Evolutionary conservation across 2,113 vertebrate genomes (phyloP), one percentile per base, ranked within the genome.

Genomic region (Rhynchomys soricoides): DNA sequence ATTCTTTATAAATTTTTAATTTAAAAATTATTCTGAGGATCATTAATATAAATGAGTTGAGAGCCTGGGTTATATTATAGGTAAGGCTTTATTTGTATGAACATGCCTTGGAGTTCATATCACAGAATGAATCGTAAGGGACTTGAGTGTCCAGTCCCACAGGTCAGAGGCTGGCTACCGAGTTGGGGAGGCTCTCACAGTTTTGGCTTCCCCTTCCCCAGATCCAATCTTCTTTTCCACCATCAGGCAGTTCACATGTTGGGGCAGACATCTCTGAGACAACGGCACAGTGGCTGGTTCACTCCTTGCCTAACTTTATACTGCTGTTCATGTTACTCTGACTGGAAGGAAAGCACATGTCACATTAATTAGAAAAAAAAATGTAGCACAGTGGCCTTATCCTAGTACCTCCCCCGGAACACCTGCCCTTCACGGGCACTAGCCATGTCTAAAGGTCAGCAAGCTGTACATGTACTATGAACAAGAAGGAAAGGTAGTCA

Each of bases 401-500:
- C 29, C 70, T 12, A 52, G 22, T 68, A n/a, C 1, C 1, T 24
- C 48, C 11, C 5, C 12, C 24, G 12, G 12, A 87, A n/a, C 34
- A 22, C 22, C 48, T 52, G 34, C 5, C 22, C 34, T 87, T 52
- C 86, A 71, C 26, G 48, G 34, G 12, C 12, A 66, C 29, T 12
- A 71, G 11, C 13, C 86, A 19, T 16, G 34, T 22, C n/a, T 26
- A 87, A 71, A 71, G 66, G 22, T 22, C 43, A 24, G 8, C 5
- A 50, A 50, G 31, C 11, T 22, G 99, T 99, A 52, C 22, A 99
- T 0, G 99, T 98, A 94, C 99, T 99, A 99, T 99, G 93, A 95
- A 85, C 94, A 94, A 2, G 52, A 34, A 59, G 5, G 13, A 34
- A 55, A 52, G 1, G 19, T 13, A 70, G 81, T 62, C 52, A 83